These are phyloP conservation scores for Lophura nycthemera DNA, from an alignment of 2,113 vertebrate species.

Conservation along the genomic window DNA sequence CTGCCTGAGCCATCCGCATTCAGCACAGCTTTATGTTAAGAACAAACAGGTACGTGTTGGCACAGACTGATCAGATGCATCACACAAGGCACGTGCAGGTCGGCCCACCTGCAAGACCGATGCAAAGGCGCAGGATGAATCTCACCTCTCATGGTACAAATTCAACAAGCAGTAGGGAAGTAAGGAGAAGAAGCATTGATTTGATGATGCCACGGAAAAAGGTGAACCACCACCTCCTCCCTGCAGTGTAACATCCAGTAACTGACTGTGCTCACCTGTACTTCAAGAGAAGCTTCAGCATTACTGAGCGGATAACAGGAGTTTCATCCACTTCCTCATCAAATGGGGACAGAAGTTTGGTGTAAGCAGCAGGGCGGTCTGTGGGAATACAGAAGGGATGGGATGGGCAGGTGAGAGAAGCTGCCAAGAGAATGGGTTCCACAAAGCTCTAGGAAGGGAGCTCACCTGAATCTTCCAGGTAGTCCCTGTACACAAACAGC, in stretches of 20 bases:
- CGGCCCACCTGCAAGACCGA: background rate
- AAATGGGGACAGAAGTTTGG: constrained; percentile 91
- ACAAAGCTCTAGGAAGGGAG: accelerated
- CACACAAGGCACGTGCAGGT: background rate
- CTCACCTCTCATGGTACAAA: background rate
- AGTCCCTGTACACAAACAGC: constrained; percentile 80
- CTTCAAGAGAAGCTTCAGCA: constrained; percentile 93
- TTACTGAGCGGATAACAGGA: constrained; percentile 90
- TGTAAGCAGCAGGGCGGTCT: constrained; percentile 74
- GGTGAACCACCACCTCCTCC: background rate
- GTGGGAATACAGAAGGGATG: background rate
- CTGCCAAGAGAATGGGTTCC: background rate
- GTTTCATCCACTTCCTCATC: constrained; percentile 90
- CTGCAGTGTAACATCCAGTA: background rate
- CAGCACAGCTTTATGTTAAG: background rate
- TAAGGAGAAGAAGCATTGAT: background rate
- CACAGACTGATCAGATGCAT: background rate
- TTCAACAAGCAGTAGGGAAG: accelerated
- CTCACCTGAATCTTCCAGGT: constrained; percentile 55
- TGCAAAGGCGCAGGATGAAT: background rate
- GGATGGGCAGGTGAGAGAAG: background rate
- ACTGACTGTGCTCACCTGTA: constrained; percentile 83
- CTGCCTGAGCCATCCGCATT: background rate
- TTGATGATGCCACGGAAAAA: background rate
- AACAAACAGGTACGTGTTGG: background rate